Evolutionary conservation across 2,113 vertebrate species (phyloP), one percentile per base, ranked within the genome.

Genomic region (Sylvia atricapilla): DNA sequence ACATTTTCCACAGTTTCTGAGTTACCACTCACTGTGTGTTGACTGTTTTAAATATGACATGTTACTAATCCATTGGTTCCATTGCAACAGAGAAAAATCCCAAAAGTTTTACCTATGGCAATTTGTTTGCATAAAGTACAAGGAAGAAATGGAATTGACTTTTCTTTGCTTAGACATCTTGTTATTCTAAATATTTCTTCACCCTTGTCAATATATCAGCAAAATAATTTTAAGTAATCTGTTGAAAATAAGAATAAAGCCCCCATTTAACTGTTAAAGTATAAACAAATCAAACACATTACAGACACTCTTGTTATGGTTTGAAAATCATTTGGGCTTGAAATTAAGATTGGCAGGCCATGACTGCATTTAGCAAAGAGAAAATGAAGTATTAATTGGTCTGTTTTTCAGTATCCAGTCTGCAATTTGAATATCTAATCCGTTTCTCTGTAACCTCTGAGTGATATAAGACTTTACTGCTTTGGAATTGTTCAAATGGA

Each of bases 291-390:
- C 70, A 94, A 96, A 92, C 50, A 83, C 28, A 90, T 96, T 95
- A 79, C 15, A 68, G 43, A 31, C 58, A 76, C 22, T 83, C 76
- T 70, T 90, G 62, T 93, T 95, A 81, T 68, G 81, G 53, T 74
- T 95, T 43, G 64, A 79, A 95, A 96, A 87, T 84, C 90, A 81
- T 93, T 93, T 96, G 49, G 84, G 84, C 95, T 97, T 97, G 88
- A 97, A 97, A 97, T 97, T 96, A 96, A 95, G 95, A 96, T 87
- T 97, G 96, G 84, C 93, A 97, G 91, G 64, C 89, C 91, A 94
- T 93, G 81, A 92, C 91, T 95, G 72, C 81, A 74, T 90, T 93
- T 97, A 88, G 50, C 50, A 92, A 87, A 91, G 80, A 91, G 84
- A 88, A 97, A 95, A 97, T 96, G 35, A 96, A 95, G 58, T 91